phyloP scores from a whole-genome alignment of 2,888 invertebrate species.

The Clunio marinus region DNA sequence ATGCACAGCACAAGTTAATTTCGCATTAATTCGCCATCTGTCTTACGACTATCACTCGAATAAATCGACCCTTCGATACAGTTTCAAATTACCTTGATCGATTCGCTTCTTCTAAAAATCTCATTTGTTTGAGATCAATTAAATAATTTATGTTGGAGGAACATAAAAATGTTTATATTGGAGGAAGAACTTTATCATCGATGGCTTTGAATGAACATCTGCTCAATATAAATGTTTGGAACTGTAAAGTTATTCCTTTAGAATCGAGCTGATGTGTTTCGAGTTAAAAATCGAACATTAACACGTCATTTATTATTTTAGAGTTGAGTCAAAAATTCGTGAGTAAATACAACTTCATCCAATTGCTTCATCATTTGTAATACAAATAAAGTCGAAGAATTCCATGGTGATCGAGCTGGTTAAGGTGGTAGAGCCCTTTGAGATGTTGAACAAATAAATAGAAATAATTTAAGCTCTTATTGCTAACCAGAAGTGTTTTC shows the following conservation, averaged over 20 bases:
- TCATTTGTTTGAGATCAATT: not conserved
- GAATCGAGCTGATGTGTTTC: not conserved
- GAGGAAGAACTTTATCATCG: conserved; percentile 14
- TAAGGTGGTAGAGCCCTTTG: not conserved
- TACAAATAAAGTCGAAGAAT: not conserved
- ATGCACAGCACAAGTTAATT: no score
- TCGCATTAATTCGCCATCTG: not conserved
- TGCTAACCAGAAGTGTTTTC: conserved; percentile 25
- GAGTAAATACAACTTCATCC: not conserved
- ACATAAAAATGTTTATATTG: no score
- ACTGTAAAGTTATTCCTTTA: not conserved
- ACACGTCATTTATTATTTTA: conserved; percentile 29
- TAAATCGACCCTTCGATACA: not conserved
- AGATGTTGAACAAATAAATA: conserved; percentile 26
- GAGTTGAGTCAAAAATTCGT: not conserved
- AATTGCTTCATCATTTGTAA: not conserved
- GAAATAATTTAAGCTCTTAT: conserved; percentile 1
- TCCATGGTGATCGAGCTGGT: not conserved
- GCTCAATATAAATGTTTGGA: conserved; percentile 14
- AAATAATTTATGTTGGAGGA: no score
- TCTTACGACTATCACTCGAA: not conserved
- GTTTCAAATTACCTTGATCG: conserved; percentile 12
- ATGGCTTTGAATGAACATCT: conserved; percentile 11
- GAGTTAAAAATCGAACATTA: conserved; percentile 27
- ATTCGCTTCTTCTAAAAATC: not conserved